Conservation (phyloP, 2,888 invertebrate species). For the Drosophila cyrtoloma region DNA sequence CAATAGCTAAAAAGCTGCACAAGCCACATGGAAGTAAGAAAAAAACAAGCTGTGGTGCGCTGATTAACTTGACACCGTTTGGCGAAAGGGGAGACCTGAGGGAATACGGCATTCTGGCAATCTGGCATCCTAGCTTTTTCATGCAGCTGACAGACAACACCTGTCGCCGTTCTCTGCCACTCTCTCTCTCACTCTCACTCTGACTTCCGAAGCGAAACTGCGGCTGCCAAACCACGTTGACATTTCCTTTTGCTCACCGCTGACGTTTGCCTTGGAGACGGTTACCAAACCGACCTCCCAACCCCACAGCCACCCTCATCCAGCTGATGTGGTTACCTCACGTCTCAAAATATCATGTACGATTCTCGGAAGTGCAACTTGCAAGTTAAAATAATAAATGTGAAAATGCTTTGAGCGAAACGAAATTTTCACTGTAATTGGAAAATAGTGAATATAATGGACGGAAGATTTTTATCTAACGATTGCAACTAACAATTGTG, state of each 20-base stretch:
- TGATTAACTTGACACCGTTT: slow-evolving; percentile 75
- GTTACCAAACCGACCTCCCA: slow-evolving; percentile 14
- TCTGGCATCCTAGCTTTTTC: slow-evolving; percentile 32
- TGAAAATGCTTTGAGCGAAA: not conserved
- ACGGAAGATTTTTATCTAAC: not conserved
- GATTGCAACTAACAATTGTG: not conserved
- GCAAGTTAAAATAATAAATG: slow-evolving; percentile 21
- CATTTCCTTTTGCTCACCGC: slow-evolving; percentile 68
- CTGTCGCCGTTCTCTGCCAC: slow-evolving; percentile 52
- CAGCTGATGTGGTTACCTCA: slow-evolving; percentile 24
- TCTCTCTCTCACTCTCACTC: not conserved
- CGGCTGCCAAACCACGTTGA: slow-evolving; percentile 63
- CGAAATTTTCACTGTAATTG: too few relatives aligned
- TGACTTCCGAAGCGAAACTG: slow-evolving; percentile 14
- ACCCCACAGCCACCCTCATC: not conserved
- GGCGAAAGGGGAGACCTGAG: slow-evolving; percentile 15
- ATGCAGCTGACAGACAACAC: slow-evolving; percentile 71
- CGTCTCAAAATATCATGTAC: slow-evolving; percentile 37
- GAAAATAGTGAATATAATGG: not conserved
- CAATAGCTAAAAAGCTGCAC: slow-evolving; percentile 49
- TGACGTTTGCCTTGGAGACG: slow-evolving; percentile 48
- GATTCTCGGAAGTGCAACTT: slow-evolving; percentile 25
- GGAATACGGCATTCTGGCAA: slow-evolving; percentile 27
- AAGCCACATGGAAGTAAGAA: slow-evolving; percentile 27
- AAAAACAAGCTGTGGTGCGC: slow-evolving; percentile 51